Base-by-base conservation (phyloP, 1,140 invertebrate genomes). In the Dreissena polymorpha region DNA sequence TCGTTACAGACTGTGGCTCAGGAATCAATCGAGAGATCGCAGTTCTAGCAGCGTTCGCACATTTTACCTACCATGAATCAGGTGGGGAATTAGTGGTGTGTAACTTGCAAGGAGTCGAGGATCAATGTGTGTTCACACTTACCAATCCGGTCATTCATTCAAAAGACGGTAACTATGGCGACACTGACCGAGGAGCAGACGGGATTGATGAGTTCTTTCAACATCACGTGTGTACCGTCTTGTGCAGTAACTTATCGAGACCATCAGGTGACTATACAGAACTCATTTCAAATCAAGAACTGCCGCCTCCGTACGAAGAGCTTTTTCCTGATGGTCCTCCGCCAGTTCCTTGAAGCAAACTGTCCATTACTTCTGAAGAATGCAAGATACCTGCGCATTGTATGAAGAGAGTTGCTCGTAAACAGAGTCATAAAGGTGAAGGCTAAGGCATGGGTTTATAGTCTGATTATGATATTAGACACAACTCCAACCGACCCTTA, bases 121-220 rank as follows among this genome's bases (percentile, higher is more conserved):
- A 60, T 23, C 16, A 60, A 18, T 2, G 57, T n/a, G 21, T n/a
- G 57, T 60, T 60, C 21, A 23, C 21, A 23, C 21, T 60, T 6
- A 60, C 57, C 16, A 60, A 60, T 23, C 57, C 57, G 57, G 57
- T 60, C 16, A 60, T 60, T 60, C 57, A 60, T 23, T 60, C 57
- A 23, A 60, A 60, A 18, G 21, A 23, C 57, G 57, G 21, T n/a
- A 60, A 18, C 16, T 60, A n/a, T 60, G 57, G 57, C 16, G 57
- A 60, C 16, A n/a, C 57, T 23, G 57, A 60, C 57, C 16, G 21
- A 23, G 57, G 57, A 23, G 3, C 57, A 23, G 21, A 60, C 16
- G 57, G 57, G 2, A 60, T 60, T 23, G 21, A 18, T 10, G 16
- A 18, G 3, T 60, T 60, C 57, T 60, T 60, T 60, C 16, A 18